Conservation (phyloP, 23 tunicate genomes). For the Halocynthia roretzi region DNA sequence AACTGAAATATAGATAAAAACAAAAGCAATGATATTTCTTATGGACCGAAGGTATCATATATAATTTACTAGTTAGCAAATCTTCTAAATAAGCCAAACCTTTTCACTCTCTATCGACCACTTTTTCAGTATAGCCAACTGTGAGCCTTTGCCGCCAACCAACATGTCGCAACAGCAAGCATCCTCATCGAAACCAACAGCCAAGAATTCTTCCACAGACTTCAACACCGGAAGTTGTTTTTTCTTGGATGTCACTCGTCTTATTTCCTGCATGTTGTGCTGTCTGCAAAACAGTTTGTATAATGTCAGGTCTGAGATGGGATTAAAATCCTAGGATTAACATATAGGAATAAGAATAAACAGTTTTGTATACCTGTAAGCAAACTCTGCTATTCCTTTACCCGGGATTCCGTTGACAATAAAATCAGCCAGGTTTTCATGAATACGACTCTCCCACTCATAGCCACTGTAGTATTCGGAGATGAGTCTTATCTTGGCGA, state of each 20-base stretch:
- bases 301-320: too few relatives aligned
- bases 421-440: slow-evolving; percentile 21
- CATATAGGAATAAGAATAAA: neutral
- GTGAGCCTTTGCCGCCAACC: slow-evolving; percentile 34
- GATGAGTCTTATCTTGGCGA: slow-evolving; percentile 5
- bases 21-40: neutral
- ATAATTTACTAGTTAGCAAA: too few relatives aligned
- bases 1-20: slow-evolving; percentile 1
- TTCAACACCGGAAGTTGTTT: too few relatives aligned
- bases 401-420: slow-evolving; percentile 29
- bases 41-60: neutral
- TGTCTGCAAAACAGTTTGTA: too few relatives aligned
- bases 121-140: slow-evolving; percentile 13
- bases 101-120: slow-evolving; percentile 16
- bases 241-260: too few relatives aligned
- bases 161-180: slow-evolving; percentile 13
- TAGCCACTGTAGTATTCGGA: slow-evolving; percentile 21
- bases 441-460: slow-evolving; percentile 25
- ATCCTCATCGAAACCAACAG: slow-evolving; percentile 2
- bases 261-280: too few relatives aligned
- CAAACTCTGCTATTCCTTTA: slow-evolving; percentile 32
- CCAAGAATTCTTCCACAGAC: neutral
- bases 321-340: too few relatives aligned
- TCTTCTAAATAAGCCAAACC: neutral
- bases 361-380: slow-evolving; percentile 16